Evolutionary conservation across 2,888 invertebrate species (phyloP).

Genomic region (Drosophila vallismaia): DNA sequence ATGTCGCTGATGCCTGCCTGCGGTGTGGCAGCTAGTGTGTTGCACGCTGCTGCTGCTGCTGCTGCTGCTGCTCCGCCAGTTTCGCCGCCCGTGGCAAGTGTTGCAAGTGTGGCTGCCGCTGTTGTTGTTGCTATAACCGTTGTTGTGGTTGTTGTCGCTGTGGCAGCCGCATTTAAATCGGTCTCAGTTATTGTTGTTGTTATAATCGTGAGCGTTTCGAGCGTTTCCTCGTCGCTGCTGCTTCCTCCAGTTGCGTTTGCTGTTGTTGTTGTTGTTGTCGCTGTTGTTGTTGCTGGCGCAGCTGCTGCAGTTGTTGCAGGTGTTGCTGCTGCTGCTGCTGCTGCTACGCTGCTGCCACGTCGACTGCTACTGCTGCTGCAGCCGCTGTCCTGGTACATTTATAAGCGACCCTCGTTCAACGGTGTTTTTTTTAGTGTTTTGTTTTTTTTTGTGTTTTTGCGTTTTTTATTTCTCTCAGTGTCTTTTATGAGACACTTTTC

Average conservation of each 20-base stretch:
- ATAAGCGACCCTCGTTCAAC: conserved; percentile 65
- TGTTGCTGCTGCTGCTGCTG: conserved; percentile 55
- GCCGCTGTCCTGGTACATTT: conserved; percentile 83
- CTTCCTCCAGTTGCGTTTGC: conserved; percentile 29
- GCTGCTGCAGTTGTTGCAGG: conserved; percentile 28
- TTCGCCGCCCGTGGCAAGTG: background rate
- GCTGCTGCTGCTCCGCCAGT: background rate
- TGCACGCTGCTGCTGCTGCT: background rate
- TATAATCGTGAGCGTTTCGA: conserved; percentile 67
- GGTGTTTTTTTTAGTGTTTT: conserved; percentile 23
- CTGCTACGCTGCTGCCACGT: conserved; percentile 67
- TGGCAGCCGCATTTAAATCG: conserved; percentile 40
- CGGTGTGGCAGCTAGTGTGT: conserved; percentile 33
- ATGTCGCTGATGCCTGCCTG: conserved; percentile 21
- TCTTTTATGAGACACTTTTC: too few species aligned
- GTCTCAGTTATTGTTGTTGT: conserved; percentile 64
- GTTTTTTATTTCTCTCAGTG: conserved; percentile 1
- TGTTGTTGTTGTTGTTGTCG: conserved; percentile 35
- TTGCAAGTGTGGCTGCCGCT: conserved; percentile 11
- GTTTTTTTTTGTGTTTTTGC: conserved; percentile 1
- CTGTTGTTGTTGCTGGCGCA: conserved; percentile 10
- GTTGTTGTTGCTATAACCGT: conserved; percentile 37
- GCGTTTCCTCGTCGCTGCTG: conserved; percentile 53
- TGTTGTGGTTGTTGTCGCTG: conserved; percentile 55
- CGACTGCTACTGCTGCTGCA: conserved; percentile 82